These are phyloP conservation scores for Oceanodroma leucorhoa DNA, from an alignment of 2,797 vertebrate genomes.

Conservation along the genomic window DNA sequence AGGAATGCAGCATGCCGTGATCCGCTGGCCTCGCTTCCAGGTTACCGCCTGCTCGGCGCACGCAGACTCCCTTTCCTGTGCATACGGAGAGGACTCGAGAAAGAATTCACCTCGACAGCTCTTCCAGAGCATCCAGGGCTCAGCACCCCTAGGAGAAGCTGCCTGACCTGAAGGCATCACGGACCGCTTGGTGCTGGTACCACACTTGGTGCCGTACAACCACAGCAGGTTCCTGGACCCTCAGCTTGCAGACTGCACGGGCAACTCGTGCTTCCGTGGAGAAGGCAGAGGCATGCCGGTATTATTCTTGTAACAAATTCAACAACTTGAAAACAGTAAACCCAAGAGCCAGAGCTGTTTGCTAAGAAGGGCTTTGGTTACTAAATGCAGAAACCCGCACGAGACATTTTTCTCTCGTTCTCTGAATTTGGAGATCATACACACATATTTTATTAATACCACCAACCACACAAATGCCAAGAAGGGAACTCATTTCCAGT, in stretches of 20 bases:
- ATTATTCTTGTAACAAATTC: background rate
- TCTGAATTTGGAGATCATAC: background rate
- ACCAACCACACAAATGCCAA: background rate
- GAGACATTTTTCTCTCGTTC: background rate
- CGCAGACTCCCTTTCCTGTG: constrained; percentile 67
- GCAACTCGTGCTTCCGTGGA: accelerated
- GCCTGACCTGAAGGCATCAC: background rate
- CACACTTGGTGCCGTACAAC: accelerated
- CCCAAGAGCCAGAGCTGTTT: background rate
- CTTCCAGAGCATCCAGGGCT: constrained; percentile 28
- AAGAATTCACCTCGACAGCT: constrained; percentile 38
- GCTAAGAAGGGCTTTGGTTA: background rate
- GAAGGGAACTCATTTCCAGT: background rate
- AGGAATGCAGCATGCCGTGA: constrained; percentile 52
- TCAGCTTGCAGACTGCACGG: accelerated
- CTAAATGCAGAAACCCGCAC: background rate
- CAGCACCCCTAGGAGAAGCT: constrained; percentile 1
- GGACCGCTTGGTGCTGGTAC: background rate
- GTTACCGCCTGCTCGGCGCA: background rate
- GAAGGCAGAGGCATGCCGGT: background rate
- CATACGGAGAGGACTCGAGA: background rate
- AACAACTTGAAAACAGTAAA: background rate
- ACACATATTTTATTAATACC: background rate
- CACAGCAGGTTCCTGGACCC: background rate
- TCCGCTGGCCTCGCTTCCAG: constrained; percentile 33